Base-by-base conservation (phyloP, 2,113 vertebrate genomes). In the Odocoileus hemionus region DNA sequence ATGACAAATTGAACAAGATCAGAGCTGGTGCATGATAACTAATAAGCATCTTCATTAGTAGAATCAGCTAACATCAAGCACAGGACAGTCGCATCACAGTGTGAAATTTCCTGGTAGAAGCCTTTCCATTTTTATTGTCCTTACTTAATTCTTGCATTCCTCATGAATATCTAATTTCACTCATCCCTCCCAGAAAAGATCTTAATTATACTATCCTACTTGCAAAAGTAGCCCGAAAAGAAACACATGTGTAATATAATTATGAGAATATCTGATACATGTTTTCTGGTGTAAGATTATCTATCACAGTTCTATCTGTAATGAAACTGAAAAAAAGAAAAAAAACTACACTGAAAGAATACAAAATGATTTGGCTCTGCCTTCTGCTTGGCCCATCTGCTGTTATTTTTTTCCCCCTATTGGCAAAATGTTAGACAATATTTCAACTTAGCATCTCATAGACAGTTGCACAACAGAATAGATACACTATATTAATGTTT, bases 341-440 rank as follows among this genome's bases (percentile, higher is more conserved):
- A 74, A 70, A 12, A 26, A n/a, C 33, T 52, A 85, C 83, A 94
- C 19, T 28, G 91, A 96, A 96, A 97, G 78, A 91, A 91, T 89
- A 93, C 86, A 97, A 95, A 98, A 95, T 84, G 55, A 97, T 94
- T 97, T 97, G 93, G 57, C 90, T 96, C 58, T 98, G 95, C 96
- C 96, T 97, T 98, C 92, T 98, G 97, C 43, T 93, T 97, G 96
- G 87, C 97, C 96, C 97, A 98, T 98, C 97, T 98, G 97, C 85
- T 97, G 95, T 97, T 95, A 95, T 98, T 97, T 96, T 94, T 92
- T 94, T 92, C 61, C 30, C 5, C 80, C 89, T 95, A 86, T 70
- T 74, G 95, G 86, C 85, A 95, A 96, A 98, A 97, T 86, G 93
- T 96, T 97, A 97, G 80, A 95, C 74, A 94, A 90, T 98, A 98